Conservation (phyloP, 2,888 invertebrate genomes). For the Synanthedon vespiformis region DNA sequence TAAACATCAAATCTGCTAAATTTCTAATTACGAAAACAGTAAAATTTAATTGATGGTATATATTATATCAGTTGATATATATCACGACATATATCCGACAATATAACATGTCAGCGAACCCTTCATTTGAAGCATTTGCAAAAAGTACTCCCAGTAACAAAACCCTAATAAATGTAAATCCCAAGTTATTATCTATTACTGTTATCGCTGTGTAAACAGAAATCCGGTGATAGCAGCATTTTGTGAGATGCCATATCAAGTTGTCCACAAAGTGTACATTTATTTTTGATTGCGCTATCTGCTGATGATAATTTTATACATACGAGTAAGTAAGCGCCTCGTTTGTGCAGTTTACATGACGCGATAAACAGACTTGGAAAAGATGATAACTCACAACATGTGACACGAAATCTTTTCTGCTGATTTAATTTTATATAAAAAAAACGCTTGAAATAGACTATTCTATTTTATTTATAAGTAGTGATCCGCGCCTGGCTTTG, state of each 20-base stretch:
- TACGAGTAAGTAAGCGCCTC: not conserved
- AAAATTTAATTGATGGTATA: not conserved
- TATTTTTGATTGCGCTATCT: conserved; percentile 49
- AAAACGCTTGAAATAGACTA: too few species aligned
- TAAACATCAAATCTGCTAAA: not conserved
- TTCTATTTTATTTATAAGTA: too few species aligned
- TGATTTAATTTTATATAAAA: too few species aligned
- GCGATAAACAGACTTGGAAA: conserved; percentile 5
- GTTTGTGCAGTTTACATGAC: not conserved
- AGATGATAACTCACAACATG: conserved; percentile 2
- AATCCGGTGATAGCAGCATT: conserved; percentile 38
- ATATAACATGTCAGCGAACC: not conserved
- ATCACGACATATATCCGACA: not conserved
- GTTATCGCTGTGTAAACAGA: conserved; percentile 40
- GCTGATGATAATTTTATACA: conserved; percentile 19
- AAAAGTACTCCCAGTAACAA: not conserved
- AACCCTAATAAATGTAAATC: conserved; percentile 28
- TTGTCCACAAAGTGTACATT: conserved; percentile 36
- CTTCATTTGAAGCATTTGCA: not conserved
- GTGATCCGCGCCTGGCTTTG: too few species aligned
- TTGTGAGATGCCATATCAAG: conserved; percentile 48
- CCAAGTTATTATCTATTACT: conserved; percentile 33
- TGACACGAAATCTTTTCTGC: not conserved
- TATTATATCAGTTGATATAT: not conserved
- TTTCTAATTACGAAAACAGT: not conserved